These are phyloP conservation scores for Calameuta idolon DNA, from an alignment of 2,888 invertebrate genomes.

Conservation along the genomic window DNA sequence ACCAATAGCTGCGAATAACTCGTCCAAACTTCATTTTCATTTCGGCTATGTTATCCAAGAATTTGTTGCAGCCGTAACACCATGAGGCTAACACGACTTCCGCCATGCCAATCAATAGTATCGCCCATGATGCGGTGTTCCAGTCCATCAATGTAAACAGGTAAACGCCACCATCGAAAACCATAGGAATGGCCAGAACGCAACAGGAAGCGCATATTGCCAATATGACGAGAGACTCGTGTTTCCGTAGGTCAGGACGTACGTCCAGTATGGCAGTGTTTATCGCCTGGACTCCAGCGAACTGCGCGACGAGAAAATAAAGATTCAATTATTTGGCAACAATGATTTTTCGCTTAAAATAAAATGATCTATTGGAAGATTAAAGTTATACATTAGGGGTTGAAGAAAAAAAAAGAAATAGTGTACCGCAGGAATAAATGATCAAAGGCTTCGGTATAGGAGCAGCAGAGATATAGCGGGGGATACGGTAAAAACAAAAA, in stretches of 20 bases:
- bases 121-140: slow-evolving; percentile 83
- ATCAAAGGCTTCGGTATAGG: background rate
- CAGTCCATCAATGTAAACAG: slow-evolving; percentile 80
- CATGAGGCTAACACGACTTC: slow-evolving; percentile 77
- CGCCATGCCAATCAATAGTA: slow-evolving; percentile 76
- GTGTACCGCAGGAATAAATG: background rate
- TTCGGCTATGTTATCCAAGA: slow-evolving; percentile 70
- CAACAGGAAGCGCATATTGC: slow-evolving; percentile 77
- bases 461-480: background rate
- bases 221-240: slow-evolving; percentile 73
- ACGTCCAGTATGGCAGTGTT: slow-evolving; percentile 77
- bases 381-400: background rate
- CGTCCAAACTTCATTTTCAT: slow-evolving; percentile 77
- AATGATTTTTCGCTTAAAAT: background rate
- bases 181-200: slow-evolving; percentile 80
- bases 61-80: slow-evolving; percentile 76
- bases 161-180: slow-evolving; percentile 80
- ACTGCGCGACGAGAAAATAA: slow-evolving; percentile 64
- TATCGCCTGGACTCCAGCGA: slow-evolving; percentile 79
- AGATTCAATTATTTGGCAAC: background rate
- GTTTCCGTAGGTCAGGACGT: slow-evolving; percentile 73
- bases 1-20: slow-evolving; percentile 76
- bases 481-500: background rate
- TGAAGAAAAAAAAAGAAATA: background rate
- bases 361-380: too few species aligned